phyloP scores from a whole-genome alignment of 2,888 invertebrate genomes.

The Apeira syringaria region DNA sequence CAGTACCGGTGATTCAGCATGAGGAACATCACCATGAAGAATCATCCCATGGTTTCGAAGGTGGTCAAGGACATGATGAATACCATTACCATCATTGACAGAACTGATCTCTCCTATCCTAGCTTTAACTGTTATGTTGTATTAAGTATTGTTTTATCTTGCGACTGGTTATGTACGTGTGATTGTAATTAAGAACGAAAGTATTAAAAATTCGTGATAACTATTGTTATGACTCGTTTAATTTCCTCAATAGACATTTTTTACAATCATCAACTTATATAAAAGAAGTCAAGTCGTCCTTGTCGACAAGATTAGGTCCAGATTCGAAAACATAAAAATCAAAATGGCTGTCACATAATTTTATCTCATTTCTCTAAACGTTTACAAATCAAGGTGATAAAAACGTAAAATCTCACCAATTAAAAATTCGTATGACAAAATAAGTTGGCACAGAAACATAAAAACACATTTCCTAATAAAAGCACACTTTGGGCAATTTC shows the following conservation, averaged over 20 bases:
- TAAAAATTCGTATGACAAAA: conserved; percentile 9
- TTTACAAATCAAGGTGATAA: conserved; percentile 7
- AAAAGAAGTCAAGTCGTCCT: no score
- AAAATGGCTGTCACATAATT: no score
- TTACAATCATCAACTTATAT: no score
- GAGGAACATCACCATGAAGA: conserved; percentile 49
- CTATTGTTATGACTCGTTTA: conserved; percentile 36
- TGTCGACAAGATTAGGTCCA: no score
- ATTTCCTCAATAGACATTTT: background rate
- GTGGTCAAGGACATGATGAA: conserved; percentile 47
- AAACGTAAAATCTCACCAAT: conserved; percentile 12
- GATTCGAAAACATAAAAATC: no score
- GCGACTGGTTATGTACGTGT: conserved; percentile 61
- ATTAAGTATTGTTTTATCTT: conserved; percentile 64
- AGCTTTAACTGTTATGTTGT: conserved; percentile 80
- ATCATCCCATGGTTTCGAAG: conserved; percentile 43
- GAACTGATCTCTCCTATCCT: conserved; percentile 76
- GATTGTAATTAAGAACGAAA: conserved; percentile 72
- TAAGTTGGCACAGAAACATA: conserved; percentile 20
- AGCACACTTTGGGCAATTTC: conserved; percentile 23
- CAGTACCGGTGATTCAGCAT: conserved; percentile 85
- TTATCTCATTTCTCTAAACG: conserved; percentile 2
- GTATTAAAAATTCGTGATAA: conserved; percentile 74
- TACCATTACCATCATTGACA: conserved; percentile 69
- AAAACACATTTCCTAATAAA: conserved; percentile 26